phyloP scores from a whole-genome alignment of 2,888 invertebrate species.

The Coremacera marginata region DNA sequence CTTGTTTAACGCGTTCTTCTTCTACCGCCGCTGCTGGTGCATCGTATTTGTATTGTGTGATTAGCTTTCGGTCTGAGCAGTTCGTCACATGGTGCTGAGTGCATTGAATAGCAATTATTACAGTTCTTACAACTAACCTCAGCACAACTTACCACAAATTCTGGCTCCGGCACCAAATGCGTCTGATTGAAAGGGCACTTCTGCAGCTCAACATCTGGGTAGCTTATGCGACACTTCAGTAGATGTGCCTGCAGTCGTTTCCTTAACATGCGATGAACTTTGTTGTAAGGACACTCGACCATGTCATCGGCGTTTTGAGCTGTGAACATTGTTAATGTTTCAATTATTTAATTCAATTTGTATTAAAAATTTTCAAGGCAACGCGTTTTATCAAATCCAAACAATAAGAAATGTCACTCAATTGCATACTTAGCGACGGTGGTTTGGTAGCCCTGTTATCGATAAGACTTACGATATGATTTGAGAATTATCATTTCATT shows the following conservation, averaged over 20 bases:
- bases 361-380: not conserved
- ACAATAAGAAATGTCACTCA: too few species aligned
- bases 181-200: slow-evolving; percentile 74
- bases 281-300: slow-evolving; percentile 73
- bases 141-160: slow-evolving; percentile 57
- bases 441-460: not conserved
- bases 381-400: too few species aligned
- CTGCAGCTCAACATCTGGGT: slow-evolving; percentile 67
- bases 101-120: not conserved
- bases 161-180: slow-evolving; percentile 72
- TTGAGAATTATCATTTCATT: not conserved
- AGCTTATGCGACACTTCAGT: slow-evolving; percentile 72
- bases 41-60: slow-evolving; percentile 50
- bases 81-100: slow-evolving; percentile 52
- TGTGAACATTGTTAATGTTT: not conserved
- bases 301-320: not conserved
- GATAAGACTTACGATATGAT: not conserved
- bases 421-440: too few species aligned
- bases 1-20: slow-evolving; percentile 48
- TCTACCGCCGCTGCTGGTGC: slow-evolving; percentile 32
- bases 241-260: slow-evolving; percentile 73
- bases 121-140: not conserved
- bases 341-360: not conserved
- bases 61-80: slow-evolving; percentile 52
- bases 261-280: slow-evolving; percentile 71